These are phyloP conservation scores for Pseudotriccus pelzelni DNA, from an alignment of 2,797 vertebrate genomes.

Conservation along the genomic window DNA sequence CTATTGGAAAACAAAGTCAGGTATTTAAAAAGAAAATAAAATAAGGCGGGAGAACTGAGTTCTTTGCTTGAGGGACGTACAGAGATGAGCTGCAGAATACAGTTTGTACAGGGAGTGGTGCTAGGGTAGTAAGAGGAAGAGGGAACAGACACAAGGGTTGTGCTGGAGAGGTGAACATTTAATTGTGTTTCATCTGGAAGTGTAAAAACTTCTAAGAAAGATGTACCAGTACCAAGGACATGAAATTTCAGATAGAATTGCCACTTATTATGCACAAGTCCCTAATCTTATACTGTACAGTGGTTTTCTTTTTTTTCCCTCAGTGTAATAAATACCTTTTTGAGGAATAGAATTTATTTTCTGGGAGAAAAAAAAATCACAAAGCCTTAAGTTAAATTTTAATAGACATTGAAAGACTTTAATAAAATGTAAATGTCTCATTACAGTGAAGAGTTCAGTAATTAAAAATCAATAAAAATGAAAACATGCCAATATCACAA, in stretches of 20 bases:
- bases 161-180: not conserved
- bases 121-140: not conserved
- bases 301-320: slow-evolving; percentile 2
- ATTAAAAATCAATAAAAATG: slow-evolving; percentile 47
- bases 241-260: not conserved
- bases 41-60: not conserved
- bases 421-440: slow-evolving; percentile 44
- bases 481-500: not conserved
- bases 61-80: not conserved
- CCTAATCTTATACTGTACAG: not conserved
- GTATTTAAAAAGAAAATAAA: not conserved
- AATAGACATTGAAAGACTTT: slow-evolving; percentile 45
- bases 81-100: not conserved
- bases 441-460: slow-evolving; percentile 48
- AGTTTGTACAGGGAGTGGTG: not conserved
- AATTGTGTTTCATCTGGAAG: not conserved
- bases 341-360: slow-evolving; percentile 50
- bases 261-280: not conserved
- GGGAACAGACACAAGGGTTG: not conserved
- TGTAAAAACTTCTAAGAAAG: not conserved
- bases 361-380: not conserved
- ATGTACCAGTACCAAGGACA: not conserved
- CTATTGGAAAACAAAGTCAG: not conserved
- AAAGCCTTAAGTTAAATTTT: slow-evolving; percentile 63
- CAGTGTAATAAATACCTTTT: slow-evolving; percentile 40